phyloP scores from a whole-genome alignment of 2,797 vertebrate genomes.

The Champsocephalus gunnari region DNA sequence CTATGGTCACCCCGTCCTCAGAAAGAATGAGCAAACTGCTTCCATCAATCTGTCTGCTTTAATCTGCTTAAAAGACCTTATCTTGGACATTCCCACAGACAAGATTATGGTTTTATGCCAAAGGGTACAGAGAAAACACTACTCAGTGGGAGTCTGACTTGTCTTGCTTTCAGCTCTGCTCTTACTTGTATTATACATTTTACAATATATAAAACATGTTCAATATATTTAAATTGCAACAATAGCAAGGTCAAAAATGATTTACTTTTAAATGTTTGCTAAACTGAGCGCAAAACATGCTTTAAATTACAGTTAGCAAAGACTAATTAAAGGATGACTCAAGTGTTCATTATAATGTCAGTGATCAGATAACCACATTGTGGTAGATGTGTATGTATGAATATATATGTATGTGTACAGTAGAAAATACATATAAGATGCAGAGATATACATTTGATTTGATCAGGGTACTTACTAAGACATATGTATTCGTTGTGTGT shows the following conservation, averaged over 20 bases:
- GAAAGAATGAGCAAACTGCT: conserved; percentile 61
- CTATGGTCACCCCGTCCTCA: conserved; percentile 49
- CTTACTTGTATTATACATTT: not conserved
- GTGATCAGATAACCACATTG: not conserved
- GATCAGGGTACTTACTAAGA: not conserved
- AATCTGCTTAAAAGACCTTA: conserved; percentile 63
- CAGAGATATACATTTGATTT: not conserved
- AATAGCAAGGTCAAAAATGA: not conserved
- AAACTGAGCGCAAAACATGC: not conserved
- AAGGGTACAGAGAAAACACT: conserved; percentile 18
- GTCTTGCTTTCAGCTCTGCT: conserved; percentile 6
- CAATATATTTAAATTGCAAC: conserved; percentile 1
- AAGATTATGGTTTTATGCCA: conserved; percentile 50
- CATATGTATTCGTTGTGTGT: not conserved
- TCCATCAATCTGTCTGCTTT: conserved; percentile 61
- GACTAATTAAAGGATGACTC: not conserved
- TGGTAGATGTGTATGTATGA: not conserved
- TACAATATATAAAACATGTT: not conserved
- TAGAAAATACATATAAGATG: not conserved
- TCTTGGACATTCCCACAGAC: conserved; percentile 50
- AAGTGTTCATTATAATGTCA: not conserved
- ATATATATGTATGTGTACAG: not conserved
- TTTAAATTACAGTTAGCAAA: not conserved
- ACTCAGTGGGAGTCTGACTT: conserved; percentile 16
- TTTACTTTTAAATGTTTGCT: not conserved